Evolutionary conservation across 2,797 vertebrate species (phyloP).

Genomic region (Tadarida brasiliensis): DNA sequence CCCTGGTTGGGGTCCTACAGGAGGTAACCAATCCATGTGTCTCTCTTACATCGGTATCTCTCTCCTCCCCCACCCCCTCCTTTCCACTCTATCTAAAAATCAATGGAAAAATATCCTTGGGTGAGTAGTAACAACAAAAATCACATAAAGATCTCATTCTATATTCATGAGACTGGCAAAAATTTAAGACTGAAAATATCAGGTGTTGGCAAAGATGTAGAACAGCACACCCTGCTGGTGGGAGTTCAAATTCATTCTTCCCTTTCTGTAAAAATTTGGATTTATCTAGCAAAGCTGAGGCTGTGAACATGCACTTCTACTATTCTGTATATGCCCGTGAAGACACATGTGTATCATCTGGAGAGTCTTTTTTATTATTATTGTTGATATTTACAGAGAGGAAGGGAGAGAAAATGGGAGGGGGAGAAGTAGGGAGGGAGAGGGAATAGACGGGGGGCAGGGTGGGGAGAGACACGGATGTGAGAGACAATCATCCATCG

Average conservation of each 20-base stretch:
- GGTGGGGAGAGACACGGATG: too few relatives aligned
- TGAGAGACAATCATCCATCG: background rate
- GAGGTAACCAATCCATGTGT: too few relatives aligned
- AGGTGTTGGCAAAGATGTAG: background rate
- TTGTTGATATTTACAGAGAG: background rate
- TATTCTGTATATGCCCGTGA: background rate
- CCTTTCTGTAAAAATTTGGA: background rate
- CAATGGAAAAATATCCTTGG: too few relatives aligned
- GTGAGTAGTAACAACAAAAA: background rate
- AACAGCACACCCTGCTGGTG: slow-evolving; percentile 61
- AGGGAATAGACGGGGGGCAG: too few relatives aligned
- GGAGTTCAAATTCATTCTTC: slow-evolving; percentile 35
- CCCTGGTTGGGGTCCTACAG: too few relatives aligned
- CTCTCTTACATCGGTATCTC: too few relatives aligned
- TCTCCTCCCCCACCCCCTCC: too few relatives aligned
- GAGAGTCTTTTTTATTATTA: background rate
- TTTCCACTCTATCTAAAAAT: too few relatives aligned
- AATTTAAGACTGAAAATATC: slow-evolving; percentile 25
- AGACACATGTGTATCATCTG: background rate
- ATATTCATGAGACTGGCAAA: background rate
- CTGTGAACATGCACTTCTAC: background rate
- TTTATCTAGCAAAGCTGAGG: slow-evolving; percentile 13
- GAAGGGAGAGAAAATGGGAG: too few relatives aligned
- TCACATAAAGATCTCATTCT: slow-evolving; percentile 9
- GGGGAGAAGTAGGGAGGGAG: too few relatives aligned